Base-by-base conservation (phyloP, 2,113 vertebrate genomes). In the Crotalus helleri region DNA sequence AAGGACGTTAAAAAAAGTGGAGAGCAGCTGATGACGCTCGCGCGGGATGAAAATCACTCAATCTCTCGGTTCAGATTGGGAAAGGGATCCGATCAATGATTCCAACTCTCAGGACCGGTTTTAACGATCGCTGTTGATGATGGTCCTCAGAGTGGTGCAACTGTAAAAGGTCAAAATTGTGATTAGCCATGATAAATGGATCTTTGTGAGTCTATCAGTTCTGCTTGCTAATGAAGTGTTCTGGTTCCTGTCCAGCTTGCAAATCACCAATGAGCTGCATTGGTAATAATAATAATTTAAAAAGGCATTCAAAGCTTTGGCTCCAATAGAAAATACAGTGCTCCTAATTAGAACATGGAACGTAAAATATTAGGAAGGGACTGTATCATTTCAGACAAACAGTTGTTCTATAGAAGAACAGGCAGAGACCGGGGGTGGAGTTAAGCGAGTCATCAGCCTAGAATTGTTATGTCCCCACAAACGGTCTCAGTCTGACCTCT, bases 151-250 rank as follows among this genome's bases (percentile, higher is more conserved):
- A 81, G n/a, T 3, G 1, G 26, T 91, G 86, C 88, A 85, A 92
- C 86, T 94, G 92, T 93, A 61, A 90, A 90, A 90, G 87, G 64
- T 94, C 0, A 2, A 89, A 85, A 61, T 90, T 93, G 46, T 94
- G 94, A 94, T 92, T 93, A 96, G 87, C 89, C 4, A 87, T 94
- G 94, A 94, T 94, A 93, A 94, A 93, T 94, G 85, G 92, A 51
- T 94, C 93, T 95, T 95, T 94, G 90, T 89, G 64, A 89, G n/a
- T 90, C 81, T 61, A 49, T 26, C 54, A 93, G 39, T 92, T 23
- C 87, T 93, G 33, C 92, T 94, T 85, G 95, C 94, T 92, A 87
- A 3, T 91, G 89, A 95, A 94, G 92, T 91, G 44, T 29, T 89
- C 39, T 94, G 95, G 88, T 85, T n/a, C 51, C 69, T 57, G 39